Evolutionary conservation across 2,888 invertebrate species (phyloP), one percentile per base, ranked within the genome.

Genomic region (Phaedon cochleariae): DNA sequence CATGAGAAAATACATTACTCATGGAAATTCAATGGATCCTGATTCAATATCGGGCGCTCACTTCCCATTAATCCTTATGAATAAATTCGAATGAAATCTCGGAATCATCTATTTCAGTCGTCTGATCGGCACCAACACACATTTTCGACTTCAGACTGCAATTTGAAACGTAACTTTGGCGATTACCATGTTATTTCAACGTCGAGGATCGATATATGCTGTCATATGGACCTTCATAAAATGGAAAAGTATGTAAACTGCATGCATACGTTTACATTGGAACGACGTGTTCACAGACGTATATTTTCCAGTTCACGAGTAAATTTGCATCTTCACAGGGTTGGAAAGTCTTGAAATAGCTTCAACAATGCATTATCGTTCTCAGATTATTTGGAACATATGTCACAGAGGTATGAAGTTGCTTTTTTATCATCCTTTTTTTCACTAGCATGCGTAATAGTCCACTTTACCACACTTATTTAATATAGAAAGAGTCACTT

Each of bases 111-210:
- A 41, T 41, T 15, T 6, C 15, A 3, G n/a, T 46, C 26, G 29
- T 45, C 17, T 26, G 57, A 45, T 45, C 45, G 17, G 17, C 41
- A 45, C 45, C 26, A 45, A 57, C 57, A 41, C 57, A 57, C 57
- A 57, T 57, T 57, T 57, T 57, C 45, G 29, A 57, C 57, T 57
- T 45, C 55, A n/a, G 26, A 41, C 55, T 31, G 55, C 55, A 55
- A 34, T 41, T 55, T 57, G 26, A 7, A 26, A 6, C 45, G 15
- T 57, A 57, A 41, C 57, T 57, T 45, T 45, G 45, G 26, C 41
- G 57, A 57, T 57, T 57, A 45, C 29, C 54, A 54, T 54, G 34
- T 53, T 53, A 53, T 53, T 34, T 53, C 20, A 37, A 41, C 41
- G 57, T 57, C 57, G 2, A 41, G 46, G 45, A 57, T 57, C 57